phyloP scores from a whole-genome alignment of 2,797 vertebrate species.

The Cottoperca gobio region DNA sequence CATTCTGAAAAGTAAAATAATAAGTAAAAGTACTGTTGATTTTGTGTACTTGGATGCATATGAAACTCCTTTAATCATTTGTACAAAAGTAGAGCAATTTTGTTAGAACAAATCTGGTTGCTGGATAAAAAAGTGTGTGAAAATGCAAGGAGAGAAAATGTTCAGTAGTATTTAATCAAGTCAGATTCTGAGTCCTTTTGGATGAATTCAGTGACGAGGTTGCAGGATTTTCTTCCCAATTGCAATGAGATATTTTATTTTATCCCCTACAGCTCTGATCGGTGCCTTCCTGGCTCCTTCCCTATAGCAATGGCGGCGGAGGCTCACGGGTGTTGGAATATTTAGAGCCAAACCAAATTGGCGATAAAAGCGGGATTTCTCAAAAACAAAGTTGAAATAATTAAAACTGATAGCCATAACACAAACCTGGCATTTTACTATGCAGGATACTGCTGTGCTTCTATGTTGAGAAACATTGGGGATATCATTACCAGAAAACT shows the following conservation, averaged over 20 bases:
- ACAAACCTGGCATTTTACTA: neutral
- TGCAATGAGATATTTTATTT: neutral
- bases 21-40: neutral
- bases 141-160: neutral
- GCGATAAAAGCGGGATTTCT: neutral
- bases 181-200: neutral
- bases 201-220: neutral
- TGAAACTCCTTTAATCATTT: neutral
- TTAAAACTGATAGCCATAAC: neutral
- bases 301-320: neutral
- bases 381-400: neutral
- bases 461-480: neutral
- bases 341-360: neutral
- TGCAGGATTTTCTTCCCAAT: neutral
- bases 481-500: neutral
- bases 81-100: neutral
- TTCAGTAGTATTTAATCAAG: neutral
- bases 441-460: neutral
- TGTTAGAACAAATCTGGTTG: neutral
- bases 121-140: neutral
- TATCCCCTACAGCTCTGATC: neutral
- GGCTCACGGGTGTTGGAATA: neutral
- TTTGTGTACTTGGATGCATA: neutral
- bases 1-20: neutral
- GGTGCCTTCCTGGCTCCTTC: neutral